A percentile compares a stretch with the other conserved stretches of the same genome.
Conservation (phyloP, 2,888 invertebrate genomes). For the Erannis defoliaria region DNA sequence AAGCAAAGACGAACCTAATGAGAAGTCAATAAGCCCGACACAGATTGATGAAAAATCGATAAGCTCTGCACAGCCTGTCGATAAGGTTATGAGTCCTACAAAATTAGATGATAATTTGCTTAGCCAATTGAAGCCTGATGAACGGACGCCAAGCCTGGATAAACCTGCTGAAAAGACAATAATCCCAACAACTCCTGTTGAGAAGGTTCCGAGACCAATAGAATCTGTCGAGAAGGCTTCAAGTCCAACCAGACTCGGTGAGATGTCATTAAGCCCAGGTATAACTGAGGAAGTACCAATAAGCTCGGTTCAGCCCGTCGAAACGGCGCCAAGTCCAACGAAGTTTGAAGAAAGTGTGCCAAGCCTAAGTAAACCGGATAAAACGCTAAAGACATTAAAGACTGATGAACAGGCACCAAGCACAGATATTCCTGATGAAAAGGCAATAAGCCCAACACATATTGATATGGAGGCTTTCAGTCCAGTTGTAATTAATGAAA, state of each 20-base stretch:
- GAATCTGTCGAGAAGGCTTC: constrained; percentile 28
- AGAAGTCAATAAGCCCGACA: not conserved
- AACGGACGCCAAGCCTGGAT: constrained; percentile 1
- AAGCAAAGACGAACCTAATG: constrained; percentile 4
- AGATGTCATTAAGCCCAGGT: not conserved
- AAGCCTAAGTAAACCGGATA: too few relatives aligned
- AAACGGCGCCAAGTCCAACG: not conserved
- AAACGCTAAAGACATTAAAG: too few relatives aligned
- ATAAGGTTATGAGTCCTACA: constrained; percentile 27
- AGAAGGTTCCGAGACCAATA: constrained; percentile 2
- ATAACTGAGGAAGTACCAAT: too few relatives aligned
- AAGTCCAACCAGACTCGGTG: not conserved
- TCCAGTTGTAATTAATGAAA: not conserved
- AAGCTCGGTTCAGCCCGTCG: not conserved
- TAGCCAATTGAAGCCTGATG: constrained; percentile 2
- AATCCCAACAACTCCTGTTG: not conserved
- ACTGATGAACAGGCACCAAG: constrained; percentile 20
- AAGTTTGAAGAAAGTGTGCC: constrained; percentile 3
- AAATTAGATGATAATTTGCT: not conserved
- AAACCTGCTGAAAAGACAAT: not conserved
- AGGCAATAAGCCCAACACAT: constrained; percentile 23
- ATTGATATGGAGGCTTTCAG: constrained; percentile 30
- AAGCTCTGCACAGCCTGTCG: constrained; percentile 16
- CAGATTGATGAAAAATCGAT: constrained; percentile 12
- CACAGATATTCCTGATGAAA: constrained; percentile 30